phyloP scores from a whole-genome alignment of 2,888 invertebrate genomes.

The Orchesella flavescens region DNA sequence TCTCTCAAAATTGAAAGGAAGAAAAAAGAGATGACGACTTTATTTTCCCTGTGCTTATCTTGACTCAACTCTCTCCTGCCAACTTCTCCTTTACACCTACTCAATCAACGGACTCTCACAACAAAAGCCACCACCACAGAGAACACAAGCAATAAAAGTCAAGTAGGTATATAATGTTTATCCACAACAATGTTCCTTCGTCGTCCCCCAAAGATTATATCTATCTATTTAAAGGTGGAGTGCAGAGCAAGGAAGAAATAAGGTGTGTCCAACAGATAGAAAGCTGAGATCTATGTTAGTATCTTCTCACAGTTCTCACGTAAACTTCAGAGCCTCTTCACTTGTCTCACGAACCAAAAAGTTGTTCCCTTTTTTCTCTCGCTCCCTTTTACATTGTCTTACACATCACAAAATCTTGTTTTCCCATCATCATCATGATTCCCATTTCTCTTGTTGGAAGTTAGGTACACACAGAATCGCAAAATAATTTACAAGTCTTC shows the following conservation, averaged over 20 bases:
- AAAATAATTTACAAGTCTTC: not conserved
- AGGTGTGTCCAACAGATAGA: not conserved
- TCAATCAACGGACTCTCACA: slow-evolving; percentile 27
- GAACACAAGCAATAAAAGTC: slow-evolving; percentile 32
- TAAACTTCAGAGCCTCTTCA: not conserved
- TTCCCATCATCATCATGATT: too few relatives aligned
- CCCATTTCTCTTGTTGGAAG: not conserved
- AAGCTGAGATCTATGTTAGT: not conserved
- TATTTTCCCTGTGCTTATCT: not conserved
- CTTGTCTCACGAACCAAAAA: not conserved
- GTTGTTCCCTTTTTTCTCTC: not conserved
- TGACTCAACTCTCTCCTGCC: not conserved
- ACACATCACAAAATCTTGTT: too few relatives aligned
- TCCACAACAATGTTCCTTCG: slow-evolving; percentile 1
- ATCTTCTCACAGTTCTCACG: not conserved
- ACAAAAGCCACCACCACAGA: slow-evolving; percentile 1
- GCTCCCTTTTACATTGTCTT: too few relatives aligned
- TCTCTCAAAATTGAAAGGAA: not conserved
- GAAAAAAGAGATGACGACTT: slow-evolving; percentile 17
- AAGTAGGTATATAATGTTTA: slow-evolving; percentile 26
- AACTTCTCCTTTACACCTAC: slow-evolving; percentile 31
- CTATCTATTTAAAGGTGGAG: too few relatives aligned
- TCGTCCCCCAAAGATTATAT: not conserved
- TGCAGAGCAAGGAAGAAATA: not conserved
- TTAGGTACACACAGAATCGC: not conserved